Evolutionary conservation across 2,888 invertebrate species (phyloP), one percentile per base, ranked within the genome.

Genomic region (Zhengitettix transpicula): DNA sequence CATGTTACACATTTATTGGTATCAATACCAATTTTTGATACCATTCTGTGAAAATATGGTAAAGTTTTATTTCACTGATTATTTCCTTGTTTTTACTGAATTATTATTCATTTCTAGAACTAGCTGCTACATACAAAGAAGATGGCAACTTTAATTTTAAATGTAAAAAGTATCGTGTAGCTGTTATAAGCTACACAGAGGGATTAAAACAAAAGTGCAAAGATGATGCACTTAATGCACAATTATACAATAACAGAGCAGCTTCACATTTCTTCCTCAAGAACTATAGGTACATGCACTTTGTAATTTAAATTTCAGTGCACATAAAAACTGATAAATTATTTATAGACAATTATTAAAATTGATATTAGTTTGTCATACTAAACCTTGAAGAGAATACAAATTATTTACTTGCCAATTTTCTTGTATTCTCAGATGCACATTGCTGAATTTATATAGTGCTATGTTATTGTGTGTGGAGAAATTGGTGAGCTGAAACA

Each of bases 131-230:
- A 65, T 94, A 95, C 71, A 97, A 96, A 71, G 92, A 93, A 60
- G 98, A 98, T 75, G 99, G 98, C 0, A 96, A 96, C 72, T 89
- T 89, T 66, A 90, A 96, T 73, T 96, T 94, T 71, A 91, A 94
- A 70, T 83, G 87, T 69, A 95, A 92, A 71, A 95, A 97, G 69
- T 99, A 95, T 70, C 79, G 91, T 63, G 78, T 92, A 71, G 92
- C 96, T 1, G 83, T 94, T 62, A 74, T 87, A 58, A 85, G 87
- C 59, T 96, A 96, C 70, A 90, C 92, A 0, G 93, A 94, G 73
- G 98, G 91, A 1, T 81, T 98, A 52, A 88, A 85, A 72, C 77
- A 81, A 3, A 85, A 84, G 67, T 88, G 88, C 71, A 74, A 77
- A 0, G 78, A 86, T 65, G 75, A 80, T 64, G 83, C 87, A 65